Conservation (phyloP, 2,797 vertebrate genomes). For the Poecilia wingei region DNA sequence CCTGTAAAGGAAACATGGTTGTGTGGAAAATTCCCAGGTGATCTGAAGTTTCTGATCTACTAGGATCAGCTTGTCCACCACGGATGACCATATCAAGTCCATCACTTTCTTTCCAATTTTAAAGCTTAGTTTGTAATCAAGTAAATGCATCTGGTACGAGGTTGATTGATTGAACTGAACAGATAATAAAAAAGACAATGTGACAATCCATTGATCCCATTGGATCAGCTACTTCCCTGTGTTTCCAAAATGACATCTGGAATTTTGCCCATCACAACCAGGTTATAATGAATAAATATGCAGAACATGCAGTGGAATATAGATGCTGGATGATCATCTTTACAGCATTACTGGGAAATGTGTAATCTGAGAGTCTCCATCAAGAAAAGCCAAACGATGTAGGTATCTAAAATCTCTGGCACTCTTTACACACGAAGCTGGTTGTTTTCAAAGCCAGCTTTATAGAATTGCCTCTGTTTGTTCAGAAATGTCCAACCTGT, state of each 20-base stretch:
- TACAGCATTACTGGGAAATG: slow-evolving; percentile 5
- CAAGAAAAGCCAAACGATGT: slow-evolving; percentile 19
- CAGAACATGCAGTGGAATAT: not conserved
- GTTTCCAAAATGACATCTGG: not conserved
- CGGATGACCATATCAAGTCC: no score
- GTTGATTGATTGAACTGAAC: not conserved
- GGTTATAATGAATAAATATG: not conserved
- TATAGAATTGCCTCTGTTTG: slow-evolving; percentile 62
- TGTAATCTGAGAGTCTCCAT: slow-evolving; percentile 7
- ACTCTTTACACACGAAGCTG: slow-evolving; percentile 12
- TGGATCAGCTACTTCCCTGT: not conserved
- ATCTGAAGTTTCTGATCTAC: not conserved
- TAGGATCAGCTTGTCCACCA: not conserved
- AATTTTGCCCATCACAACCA: not conserved
- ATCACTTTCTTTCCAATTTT: not conserved
- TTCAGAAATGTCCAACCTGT: slow-evolving; percentile 70
- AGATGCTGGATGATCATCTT: not conserved
- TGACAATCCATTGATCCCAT: not conserved
- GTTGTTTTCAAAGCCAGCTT: slow-evolving; percentile 39
- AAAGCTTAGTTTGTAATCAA: not conserved
- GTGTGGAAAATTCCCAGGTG: not conserved
- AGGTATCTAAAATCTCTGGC: slow-evolving; percentile 22
- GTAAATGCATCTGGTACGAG: not conserved
- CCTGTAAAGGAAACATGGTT: not conserved
- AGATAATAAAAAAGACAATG: not conserved